Evolutionary conservation across 2,888 invertebrate genomes (phyloP).

Genomic region (Lycaena phlaeas): DNA sequence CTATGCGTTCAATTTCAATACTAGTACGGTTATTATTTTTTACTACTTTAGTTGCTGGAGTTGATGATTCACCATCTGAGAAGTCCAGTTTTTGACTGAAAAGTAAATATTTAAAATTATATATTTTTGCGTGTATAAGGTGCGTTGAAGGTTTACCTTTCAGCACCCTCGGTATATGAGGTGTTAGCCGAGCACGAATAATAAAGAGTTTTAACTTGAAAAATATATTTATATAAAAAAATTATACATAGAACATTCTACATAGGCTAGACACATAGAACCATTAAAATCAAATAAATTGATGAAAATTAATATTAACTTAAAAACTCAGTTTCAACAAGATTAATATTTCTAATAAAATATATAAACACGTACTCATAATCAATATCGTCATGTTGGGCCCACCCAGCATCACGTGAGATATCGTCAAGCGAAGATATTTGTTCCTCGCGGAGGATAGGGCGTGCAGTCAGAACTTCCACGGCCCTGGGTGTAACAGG

Average conservation of each 20-base stretch:
- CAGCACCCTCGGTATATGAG: no score
- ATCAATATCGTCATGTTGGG: constrained; percentile 92
- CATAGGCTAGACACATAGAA: no score
- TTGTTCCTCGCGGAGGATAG: constrained; percentile 95
- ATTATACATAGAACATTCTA: no score
- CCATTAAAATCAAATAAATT: no score
- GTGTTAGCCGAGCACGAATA: no score
- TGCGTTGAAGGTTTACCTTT: no score
- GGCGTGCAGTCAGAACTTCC: constrained; percentile 79
- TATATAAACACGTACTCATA: constrained; percentile 83
- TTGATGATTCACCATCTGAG: constrained; percentile 87
- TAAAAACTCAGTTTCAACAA: no score
- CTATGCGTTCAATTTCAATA: constrained; percentile 50
- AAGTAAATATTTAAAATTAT: constrained; percentile 22
- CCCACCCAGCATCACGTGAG: constrained; percentile 92
- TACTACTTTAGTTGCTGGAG: constrained; percentile 42
- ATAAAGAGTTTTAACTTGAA: no score
- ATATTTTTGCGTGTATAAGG: not conserved
- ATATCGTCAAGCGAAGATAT: constrained; percentile 93
- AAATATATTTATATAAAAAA: no score
- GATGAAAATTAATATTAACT: no score
- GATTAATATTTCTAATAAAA: no score
- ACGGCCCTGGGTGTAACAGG: constrained; percentile 65
- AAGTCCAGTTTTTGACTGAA: constrained; percentile 91
- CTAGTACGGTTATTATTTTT: constrained; percentile 40